Percentiles rank a stretch among this genome's conserved stretches.
phyloP scores from a whole-genome alignment of 2,797 vertebrate genomes.

The Sebastolobus altivelis region DNA sequence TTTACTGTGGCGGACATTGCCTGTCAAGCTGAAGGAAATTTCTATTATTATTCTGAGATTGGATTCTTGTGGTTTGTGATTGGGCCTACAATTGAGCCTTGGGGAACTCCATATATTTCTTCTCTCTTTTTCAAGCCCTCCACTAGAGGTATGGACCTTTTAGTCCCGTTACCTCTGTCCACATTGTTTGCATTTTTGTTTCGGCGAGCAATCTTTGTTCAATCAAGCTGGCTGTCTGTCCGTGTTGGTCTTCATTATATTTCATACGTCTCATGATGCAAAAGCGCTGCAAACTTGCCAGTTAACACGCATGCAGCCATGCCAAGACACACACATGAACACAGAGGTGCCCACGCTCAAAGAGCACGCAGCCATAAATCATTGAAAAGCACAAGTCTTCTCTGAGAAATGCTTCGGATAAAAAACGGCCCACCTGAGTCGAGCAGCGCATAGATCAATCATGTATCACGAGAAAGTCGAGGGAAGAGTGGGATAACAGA shows the following conservation, averaged over 20 bases:
- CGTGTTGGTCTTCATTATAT: constrained; percentile 26
- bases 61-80: constrained; percentile 49
- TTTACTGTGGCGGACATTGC: constrained; percentile 36
- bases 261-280: constrained; percentile 56
- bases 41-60: constrained; percentile 56
- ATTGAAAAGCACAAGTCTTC: constrained; percentile 76
- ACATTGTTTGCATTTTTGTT: constrained; percentile 28
- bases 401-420: constrained; percentile 72
- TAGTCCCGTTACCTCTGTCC: neutral
- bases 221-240: constrained; percentile 6
- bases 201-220: neutral
- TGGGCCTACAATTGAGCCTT: constrained; percentile 55
- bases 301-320: constrained; percentile 53
- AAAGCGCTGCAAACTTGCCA: constrained; percentile 54
- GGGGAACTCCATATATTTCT: constrained; percentile 41
- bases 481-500: constrained; percentile 70
- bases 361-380: constrained; percentile 76
- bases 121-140: constrained; percentile 12
- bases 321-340: constrained; percentile 44
- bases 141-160: constrained; percentile 8
- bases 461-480: constrained; percentile 75
- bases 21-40: constrained; percentile 43
- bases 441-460: constrained; percentile 79
- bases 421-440: constrained; percentile 81
- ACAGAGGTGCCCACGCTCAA: constrained; percentile 59